Evolutionary conservation across 1,140 invertebrate species (phyloP), one percentile per base, ranked within the genome.

Genomic region (Dolichoris vasculosae): DNA sequence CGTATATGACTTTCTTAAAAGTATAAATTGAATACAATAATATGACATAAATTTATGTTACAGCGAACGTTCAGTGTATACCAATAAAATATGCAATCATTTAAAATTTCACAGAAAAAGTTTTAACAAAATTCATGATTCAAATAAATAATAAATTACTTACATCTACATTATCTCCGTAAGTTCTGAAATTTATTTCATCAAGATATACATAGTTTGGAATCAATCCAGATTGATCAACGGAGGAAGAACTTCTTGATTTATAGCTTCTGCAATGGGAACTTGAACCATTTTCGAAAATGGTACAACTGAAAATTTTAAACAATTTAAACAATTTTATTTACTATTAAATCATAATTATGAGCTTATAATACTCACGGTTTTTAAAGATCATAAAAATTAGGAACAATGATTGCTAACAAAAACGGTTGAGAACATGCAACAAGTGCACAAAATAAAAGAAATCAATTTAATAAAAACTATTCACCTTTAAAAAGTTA

Each of bases 211-310:
- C 81, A 23, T 82, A 88, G 17, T 89, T 86, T 32, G 90, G 85
- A 82, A 91, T 92, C 82, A 92, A 86, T 92, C 90, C 85, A 92
- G 87, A 71, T 91, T 87, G 67, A 92, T 91, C 82, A 91, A 80
- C n/a, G n/a, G n/a, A 85, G 64, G 87, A 80, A 83, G 63, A 85
- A 40, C 69, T 83, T 77, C 69, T 84, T 77, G 83, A 84, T 11
- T 73, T 64, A 71, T 46, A 76, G 48, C 76, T 83, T 20, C 67
- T 35, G 75, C 38, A 77, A 82, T 64, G 32, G 86, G 86, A 77
- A 79, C 40, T 87, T 87, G 86, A 69, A 83, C 82, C 71, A 84
- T 77, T 76, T 78, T 83, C 59, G 80, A 51, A n/a, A 86, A 80
- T 43, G 86, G 64, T 48, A 40, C 32, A n/a, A 79, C 79, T 82